phyloP scores from a whole-genome alignment of 2,888 invertebrate genomes.

The Mesorhabditis spiculigera region DNA sequence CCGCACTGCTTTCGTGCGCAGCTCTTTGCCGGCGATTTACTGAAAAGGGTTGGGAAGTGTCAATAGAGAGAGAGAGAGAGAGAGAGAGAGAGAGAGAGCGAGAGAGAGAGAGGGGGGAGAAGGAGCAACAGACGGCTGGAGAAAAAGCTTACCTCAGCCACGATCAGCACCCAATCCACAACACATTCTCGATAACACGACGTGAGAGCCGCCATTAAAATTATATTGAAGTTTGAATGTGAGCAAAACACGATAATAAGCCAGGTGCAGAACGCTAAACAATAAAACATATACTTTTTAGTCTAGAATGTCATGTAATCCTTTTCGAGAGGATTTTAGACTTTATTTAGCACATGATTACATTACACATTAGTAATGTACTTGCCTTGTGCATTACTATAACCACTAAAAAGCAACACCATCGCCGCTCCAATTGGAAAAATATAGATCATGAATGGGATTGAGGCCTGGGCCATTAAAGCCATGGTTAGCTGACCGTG shows the following conservation, averaged over 20 bases:
- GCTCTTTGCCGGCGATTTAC: background rate
- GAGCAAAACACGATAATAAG: background rate
- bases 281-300: background rate
- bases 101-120: background rate
- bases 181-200: background rate
- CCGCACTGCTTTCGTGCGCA: background rate
- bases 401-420: background rate
- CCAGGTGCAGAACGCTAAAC: background rate
- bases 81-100: no score
- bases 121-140: background rate
- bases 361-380: background rate
- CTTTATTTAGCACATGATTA: background rate
- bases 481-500: background rate
- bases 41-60: background rate
- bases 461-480: conserved; percentile 4
- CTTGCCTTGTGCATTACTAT: background rate
- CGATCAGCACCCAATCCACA: background rate
- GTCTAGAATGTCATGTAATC: no score
- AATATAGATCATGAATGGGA: background rate
- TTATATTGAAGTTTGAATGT: background rate
- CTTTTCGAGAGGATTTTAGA: no score
- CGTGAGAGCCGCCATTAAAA: background rate
- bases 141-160: background rate
- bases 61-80: no score
- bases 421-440: background rate